Base-by-base conservation (phyloP, 1,140 invertebrate species). In the Drosophila takahashii region DNA sequence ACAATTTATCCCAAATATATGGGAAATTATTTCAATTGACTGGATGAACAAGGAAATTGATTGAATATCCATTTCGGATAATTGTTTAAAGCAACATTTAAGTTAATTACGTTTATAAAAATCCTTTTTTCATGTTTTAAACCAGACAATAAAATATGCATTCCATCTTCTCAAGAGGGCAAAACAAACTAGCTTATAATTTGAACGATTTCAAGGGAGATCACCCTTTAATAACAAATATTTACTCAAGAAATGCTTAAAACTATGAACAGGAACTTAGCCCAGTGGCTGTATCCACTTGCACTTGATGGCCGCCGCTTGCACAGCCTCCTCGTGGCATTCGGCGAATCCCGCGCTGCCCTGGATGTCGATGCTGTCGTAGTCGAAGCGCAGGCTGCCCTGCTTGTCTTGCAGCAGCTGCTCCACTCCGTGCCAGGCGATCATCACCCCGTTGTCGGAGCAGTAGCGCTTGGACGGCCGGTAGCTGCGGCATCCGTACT, bases 381-480 rank as follows among this genome's bases (percentile, higher is more conserved):
- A 92, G 77, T 95, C 90, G 29, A 47, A 90, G 4, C 93, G 84
- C 50, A 95, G 74, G 6, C 92, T 94, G 5, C 29, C 8, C 15
- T 71, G 67, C 39, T 93, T 79, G 22, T 89, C 65, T 85, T 93
- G 94, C 53, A 90, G 83, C 34, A 87, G 86, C 91, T 95, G 96
- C 93, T 99, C 98, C 36, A 98, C 93, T 8, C 97, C 98, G 94
- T 98, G 98, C 98, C 98, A 99, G 18, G 98, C 98, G 76, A 99
- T 98, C 99, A 99, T 99, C n/a, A 98, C 94, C 16, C 98, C 99
- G 95, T 99, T 99, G 92, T 99, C 99, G 4, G 97, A 98, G 90
- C 98, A 99, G 1, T 99, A 94, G 85, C 95, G 94, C n/a, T 96
- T 94, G 13, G 97, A 96, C 16, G 98, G 98, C 73, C 95, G 94